A percentile compares a stretch with the other conserved stretches of the same genome.
These are phyloP conservation scores for Spea multiplicata DNA, from an alignment of 2,113 vertebrate species.

Conservation along the genomic window DNA sequence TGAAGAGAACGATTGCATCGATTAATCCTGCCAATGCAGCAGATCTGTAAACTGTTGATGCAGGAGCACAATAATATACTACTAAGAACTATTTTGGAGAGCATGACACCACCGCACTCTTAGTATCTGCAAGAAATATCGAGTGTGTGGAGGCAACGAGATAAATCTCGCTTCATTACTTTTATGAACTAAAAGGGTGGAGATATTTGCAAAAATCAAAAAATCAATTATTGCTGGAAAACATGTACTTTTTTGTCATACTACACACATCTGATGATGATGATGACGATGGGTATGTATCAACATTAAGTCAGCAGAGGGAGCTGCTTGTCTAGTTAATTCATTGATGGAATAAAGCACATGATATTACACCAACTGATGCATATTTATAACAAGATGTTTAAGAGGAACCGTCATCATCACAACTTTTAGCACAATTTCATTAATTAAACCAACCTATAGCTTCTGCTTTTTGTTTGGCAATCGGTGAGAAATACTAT, in stretches of 20 bases:
- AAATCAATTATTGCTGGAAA: not conserved
- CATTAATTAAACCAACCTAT: too few relatives aligned
- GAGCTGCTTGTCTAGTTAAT: slow-evolving; percentile 7
- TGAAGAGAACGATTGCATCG: not conserved
- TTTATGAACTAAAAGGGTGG: not conserved
- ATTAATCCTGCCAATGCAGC: not conserved
- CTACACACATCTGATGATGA: not conserved
- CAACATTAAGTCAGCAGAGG: slow-evolving; percentile 17
- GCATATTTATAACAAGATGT: not conserved
- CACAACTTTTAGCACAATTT: too few relatives aligned
- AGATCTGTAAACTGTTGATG: not conserved
- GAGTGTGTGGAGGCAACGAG: not conserved
- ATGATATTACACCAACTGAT: not conserved
- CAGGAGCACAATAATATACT: not conserved
- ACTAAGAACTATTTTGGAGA: not conserved
- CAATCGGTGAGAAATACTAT: too few relatives aligned
- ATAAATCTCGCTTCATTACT: too few relatives aligned
- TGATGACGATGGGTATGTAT: not conserved
- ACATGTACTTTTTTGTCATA: not conserved
- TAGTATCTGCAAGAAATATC: not conserved
- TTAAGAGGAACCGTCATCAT: too few relatives aligned
- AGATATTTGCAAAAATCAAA: not conserved
- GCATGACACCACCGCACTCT: not conserved
- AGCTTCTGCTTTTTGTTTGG: too few relatives aligned
- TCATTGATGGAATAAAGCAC: not conserved